A percentile compares a stretch with the other conserved stretches of the same genome.
Evolutionary conservation across 2,113 vertebrate species (phyloP).

Genomic region (Thinocorus orbignyianus): DNA sequence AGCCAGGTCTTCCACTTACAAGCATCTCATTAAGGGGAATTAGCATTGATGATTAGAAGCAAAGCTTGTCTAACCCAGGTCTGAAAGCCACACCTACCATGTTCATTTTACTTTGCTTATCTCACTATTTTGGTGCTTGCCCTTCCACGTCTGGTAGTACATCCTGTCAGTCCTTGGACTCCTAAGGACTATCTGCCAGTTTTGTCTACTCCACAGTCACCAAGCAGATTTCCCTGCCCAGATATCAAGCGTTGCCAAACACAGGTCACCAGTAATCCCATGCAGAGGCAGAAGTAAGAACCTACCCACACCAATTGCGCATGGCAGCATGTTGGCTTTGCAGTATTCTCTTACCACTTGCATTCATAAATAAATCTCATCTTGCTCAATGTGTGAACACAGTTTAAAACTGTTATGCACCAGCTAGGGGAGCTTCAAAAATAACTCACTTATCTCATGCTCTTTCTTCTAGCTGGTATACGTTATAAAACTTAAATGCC

Average conservation of each 20-base stretch:
- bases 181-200: background rate
- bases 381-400: fast-evolving
- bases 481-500: background rate
- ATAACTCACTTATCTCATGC: background rate
- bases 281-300: background rate
- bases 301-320: fast-evolving
- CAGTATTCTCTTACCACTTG: background rate
- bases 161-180: background rate
- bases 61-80: background rate
- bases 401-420: background rate
- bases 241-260: background rate
- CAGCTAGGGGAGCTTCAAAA: background rate
- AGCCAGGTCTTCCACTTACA: background rate
- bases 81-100: background rate
- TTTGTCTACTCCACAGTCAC: background rate
- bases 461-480: background rate
- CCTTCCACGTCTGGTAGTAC: fast-evolving
- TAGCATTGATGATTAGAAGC: background rate
- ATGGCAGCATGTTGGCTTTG: fast-evolving
- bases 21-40: background rate
- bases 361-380: too few species aligned
- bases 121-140: background rate
- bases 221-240: background rate
- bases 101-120: background rate
- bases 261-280: background rate